A percentile compares a stretch with the other conserved stretches of the same genome.
These are phyloP conservation scores for Chromis chromis DNA, from an alignment of 2,797 vertebrate species.

Conservation along the genomic window DNA sequence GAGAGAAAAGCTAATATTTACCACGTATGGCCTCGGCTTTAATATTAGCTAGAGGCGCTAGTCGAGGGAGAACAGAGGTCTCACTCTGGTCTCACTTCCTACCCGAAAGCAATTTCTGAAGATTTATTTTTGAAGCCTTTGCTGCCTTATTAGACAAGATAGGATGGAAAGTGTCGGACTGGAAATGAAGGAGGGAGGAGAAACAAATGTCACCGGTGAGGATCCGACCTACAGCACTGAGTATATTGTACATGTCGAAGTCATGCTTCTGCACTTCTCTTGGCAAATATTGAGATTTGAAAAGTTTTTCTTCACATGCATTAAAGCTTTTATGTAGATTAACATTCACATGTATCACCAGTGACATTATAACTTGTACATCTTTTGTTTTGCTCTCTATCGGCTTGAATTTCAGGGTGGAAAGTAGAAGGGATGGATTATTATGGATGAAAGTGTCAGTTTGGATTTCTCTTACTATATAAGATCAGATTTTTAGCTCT, in stretches of 20 bases:
- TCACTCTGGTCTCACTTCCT: conserved; percentile 66
- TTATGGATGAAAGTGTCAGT: no score
- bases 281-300: not conserved
- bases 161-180: conserved; percentile 7
- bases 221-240: not conserved
- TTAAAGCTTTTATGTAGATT: not conserved
- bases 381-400: no score
- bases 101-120: conserved; percentile 34
- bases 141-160: conserved; percentile 47
- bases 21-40: conserved; percentile 82
- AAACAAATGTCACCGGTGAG: conserved; percentile 3
- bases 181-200: not conserved
- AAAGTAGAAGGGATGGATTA: no score
- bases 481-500: not conserved
- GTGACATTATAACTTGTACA: no score
- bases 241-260: not conserved
- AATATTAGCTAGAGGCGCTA: conserved; percentile 82
- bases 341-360: not conserved
- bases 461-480: not conserved
- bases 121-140: conserved; percentile 39
- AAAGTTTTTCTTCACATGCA: not conserved
- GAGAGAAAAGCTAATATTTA: conserved; percentile 88
- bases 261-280: not conserved
- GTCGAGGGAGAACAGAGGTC: conserved; percentile 71
- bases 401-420: not conserved